phyloP scores from a whole-genome alignment of 2,797 vertebrate genomes.

The Iguana delicatissima region DNA sequence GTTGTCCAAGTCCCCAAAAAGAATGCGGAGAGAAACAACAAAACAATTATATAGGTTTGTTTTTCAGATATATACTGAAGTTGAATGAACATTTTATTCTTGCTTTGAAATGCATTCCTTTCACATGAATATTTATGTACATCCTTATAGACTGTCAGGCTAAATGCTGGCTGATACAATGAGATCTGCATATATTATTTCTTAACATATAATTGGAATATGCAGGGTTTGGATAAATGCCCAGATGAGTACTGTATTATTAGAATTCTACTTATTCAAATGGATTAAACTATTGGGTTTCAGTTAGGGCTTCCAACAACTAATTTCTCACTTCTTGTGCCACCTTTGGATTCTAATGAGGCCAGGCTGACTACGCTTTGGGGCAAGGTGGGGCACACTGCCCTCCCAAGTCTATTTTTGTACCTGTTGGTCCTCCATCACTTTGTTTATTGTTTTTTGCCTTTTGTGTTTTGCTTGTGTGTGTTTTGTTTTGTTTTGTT shows the following conservation, averaged over 20 bases:
- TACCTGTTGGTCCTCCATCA: no score
- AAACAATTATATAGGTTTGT: slow-evolving; percentile 75
- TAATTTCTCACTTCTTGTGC: not conserved
- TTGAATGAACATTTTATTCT: not conserved
- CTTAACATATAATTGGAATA: not conserved
- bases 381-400: not conserved
- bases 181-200: slow-evolving; percentile 7
- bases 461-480: no score
- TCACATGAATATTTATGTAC: not conserved
- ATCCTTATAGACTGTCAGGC: not conserved
- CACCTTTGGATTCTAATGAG: not conserved
- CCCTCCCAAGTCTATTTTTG: no score
- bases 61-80: slow-evolving; percentile 11
- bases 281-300: not conserved
- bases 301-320: not conserved
- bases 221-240: not conserved
- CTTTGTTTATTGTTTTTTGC: no score
- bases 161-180: not conserved
- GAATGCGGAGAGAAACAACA: slow-evolving; percentile 77
- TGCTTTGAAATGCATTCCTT: not conserved
- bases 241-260: not conserved
- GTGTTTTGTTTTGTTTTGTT: no score
- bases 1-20: slow-evolving; percentile 79
- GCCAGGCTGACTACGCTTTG: not conserved
- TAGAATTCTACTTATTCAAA: not conserved